Conservation (phyloP, 1,140 invertebrate genomes). For the Zaprionus vittiger region DNA sequence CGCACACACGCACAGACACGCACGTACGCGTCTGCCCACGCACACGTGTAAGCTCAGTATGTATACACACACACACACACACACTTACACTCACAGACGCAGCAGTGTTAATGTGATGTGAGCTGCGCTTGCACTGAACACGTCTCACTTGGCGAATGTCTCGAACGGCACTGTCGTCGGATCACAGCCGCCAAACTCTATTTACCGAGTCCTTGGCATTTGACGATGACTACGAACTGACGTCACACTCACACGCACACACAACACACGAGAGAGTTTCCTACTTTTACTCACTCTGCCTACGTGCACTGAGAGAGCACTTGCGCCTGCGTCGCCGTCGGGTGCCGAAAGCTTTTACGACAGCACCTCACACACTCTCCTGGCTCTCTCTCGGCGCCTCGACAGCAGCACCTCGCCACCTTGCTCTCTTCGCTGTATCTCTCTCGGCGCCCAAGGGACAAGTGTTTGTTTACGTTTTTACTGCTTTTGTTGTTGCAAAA, state of each 20-base stretch:
- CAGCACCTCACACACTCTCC: not conserved
- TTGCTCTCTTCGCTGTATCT: not conserved
- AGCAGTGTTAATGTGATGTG: not conserved
- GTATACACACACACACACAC: slow-evolving; percentile 9
- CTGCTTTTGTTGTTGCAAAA: slow-evolving; percentile 22
- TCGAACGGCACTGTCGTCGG: slow-evolving; percentile 59
- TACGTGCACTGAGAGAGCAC: not conserved
- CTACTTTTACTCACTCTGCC: not conserved
- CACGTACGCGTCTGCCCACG: slow-evolving; percentile 5
- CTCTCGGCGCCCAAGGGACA: slow-evolving; percentile 33
- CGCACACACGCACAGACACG: not conserved
- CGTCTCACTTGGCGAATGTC: slow-evolving; percentile 68
- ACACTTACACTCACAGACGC: not conserved
- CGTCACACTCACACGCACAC: slow-evolving; percentile 61
- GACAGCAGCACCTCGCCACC: not conserved
- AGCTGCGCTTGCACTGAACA: slow-evolving; percentile 28
- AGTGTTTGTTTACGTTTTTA: slow-evolving; percentile 80
- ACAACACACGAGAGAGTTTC: not conserved
- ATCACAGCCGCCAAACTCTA: not conserved
- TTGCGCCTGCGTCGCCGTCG: slow-evolving; percentile 38
- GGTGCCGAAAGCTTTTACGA: slow-evolving; percentile 44
- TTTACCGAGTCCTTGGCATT: slow-evolving; percentile 72
- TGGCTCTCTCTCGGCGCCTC: not conserved
- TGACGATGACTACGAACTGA: slow-evolving; percentile 48
- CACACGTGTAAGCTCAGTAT: slow-evolving; percentile 19